Evolutionary conservation across 2,113 vertebrate species (phyloP).

Genomic region (Terrapene triunguis): DNA sequence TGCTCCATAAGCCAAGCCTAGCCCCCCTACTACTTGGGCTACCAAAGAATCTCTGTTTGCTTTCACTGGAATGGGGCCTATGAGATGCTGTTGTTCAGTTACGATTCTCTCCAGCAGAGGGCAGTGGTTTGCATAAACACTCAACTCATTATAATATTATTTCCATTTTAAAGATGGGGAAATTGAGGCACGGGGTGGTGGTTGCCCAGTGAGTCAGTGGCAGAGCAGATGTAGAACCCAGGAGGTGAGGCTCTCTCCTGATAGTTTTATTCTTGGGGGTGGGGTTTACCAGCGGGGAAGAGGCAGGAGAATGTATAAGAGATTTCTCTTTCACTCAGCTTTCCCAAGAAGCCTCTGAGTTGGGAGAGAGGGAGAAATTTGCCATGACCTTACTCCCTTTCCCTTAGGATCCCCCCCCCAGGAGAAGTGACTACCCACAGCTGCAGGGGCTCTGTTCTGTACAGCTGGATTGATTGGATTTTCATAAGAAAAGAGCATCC

Average conservation of each 20-base stretch:
- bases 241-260: neutral
- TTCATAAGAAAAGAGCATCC: neutral
- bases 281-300: neutral
- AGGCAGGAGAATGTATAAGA: neutral
- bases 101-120: neutral
- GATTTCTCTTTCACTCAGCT: neutral
- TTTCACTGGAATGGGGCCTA: neutral
- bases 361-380: neutral
- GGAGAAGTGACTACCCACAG: neutral
- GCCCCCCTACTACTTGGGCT: neutral
- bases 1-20: neutral
- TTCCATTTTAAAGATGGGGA: neutral
- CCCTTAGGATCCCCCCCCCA: neutral
- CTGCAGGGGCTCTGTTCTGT: neutral
- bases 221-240: rapidly evolving
- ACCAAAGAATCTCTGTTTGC: neutral
- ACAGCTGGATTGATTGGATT: neutral
- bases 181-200: neutral
- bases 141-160: neutral
- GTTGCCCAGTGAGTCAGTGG: neutral
- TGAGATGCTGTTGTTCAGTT: neutral
- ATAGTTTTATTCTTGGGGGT: neutral
- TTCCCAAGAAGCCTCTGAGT: neutral
- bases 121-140: neutral
- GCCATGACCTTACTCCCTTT: neutral